Base-by-base conservation (phyloP, 2,888 invertebrate genomes). In the Diachrysia chrysitis region DNA sequence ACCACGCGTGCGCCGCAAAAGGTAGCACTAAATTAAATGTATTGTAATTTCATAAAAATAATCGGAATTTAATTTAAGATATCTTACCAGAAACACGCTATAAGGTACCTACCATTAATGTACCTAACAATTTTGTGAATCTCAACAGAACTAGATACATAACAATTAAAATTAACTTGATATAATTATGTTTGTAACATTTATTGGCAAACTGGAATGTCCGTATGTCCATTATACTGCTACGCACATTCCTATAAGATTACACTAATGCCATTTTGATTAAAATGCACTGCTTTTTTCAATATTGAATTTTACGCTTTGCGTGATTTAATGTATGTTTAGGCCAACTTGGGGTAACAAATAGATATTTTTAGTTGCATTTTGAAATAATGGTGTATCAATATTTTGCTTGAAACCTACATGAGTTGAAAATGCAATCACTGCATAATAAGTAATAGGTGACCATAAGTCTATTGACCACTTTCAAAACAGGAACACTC, bases 251-350 rank as follows among this genome's bases (percentile, higher is more conserved):
- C 92, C 91, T 89, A 90, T 84, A 87, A 91, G 93, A 94, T 94
- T 94, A 93, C 87, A 91, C 91, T 95, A 95, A 95, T 95, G 87
- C 95, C 92, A 85, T 90, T 93, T 95, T 95, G 93, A 95, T 95
- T 94, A 94, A 94, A 95, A 93, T 91, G 91, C 92, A 93, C 89
- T 89, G 89, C 90, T 88, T 90, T 92, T 91, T 93, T 91, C 90
- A 91, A 93, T 93, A 93, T 94, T 92, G 91, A 92, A 92, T 92
- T 92, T 92, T 86, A 89, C 87, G 92, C 88, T 88, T 89, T 83
- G 85, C 83, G 85, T 84, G 83, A 83, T 90, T 89, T 83, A 76
- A 87, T 89, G 84, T 87, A 86, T 86, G 84, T 81, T 78, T 82
- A 63, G 75, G 77, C n/a, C 42, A n/a, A 42, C 42, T 42, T 42